phyloP scores from a whole-genome alignment of 2,888 invertebrate species.

The Rugalucina vietnamica region DNA sequence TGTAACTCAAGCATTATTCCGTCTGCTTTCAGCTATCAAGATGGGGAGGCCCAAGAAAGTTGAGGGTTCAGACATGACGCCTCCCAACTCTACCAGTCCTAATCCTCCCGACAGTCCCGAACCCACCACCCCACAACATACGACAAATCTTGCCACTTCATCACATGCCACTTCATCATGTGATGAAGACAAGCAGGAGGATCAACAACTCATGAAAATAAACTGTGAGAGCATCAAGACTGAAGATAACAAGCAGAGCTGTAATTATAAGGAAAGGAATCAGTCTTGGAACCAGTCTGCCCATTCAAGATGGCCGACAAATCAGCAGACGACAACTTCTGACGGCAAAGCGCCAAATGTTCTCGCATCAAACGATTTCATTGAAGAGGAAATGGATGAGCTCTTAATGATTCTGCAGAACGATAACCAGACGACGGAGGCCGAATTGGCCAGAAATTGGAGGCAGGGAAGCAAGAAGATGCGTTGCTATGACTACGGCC shows the following conservation, averaged over 20 bases:
- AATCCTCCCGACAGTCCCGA: slow-evolving; percentile 54
- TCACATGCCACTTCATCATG: slow-evolving; percentile 10
- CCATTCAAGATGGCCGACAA: not conserved
- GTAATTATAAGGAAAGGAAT: slow-evolving; percentile 37
- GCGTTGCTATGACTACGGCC: slow-evolving; percentile 49
- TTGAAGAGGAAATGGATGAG: slow-evolving; percentile 72
- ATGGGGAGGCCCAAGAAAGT: slow-evolving; percentile 79
- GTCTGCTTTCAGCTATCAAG: slow-evolving; percentile 74
- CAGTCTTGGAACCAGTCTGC: not conserved
- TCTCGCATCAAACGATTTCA: slow-evolving; percentile 45
- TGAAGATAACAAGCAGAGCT: slow-evolving; percentile 49
- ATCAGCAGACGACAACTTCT: slow-evolving; percentile 7
- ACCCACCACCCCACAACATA: slow-evolving; percentile 21
- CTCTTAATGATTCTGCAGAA: slow-evolving; percentile 65
- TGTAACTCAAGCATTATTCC: too few relatives aligned
- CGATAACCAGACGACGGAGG: slow-evolving; percentile 42
- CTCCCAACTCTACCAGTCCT: slow-evolving; percentile 29
- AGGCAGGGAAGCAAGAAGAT: slow-evolving; percentile 39
- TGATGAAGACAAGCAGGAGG: slow-evolving; percentile 43
- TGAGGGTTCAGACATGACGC: slow-evolving; percentile 57
- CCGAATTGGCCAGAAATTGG: not conserved
- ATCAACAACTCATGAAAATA: slow-evolving; percentile 44
- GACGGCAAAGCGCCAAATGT: slow-evolving; percentile 7
- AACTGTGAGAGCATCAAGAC: slow-evolving; percentile 51
- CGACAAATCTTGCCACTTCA: slow-evolving; percentile 34